Percentiles rank a stretch among this genome's conserved stretches.
Evolutionary conservation across 2,113 vertebrate species (phyloP).

Genomic region (Platycercus adscitus): DNA sequence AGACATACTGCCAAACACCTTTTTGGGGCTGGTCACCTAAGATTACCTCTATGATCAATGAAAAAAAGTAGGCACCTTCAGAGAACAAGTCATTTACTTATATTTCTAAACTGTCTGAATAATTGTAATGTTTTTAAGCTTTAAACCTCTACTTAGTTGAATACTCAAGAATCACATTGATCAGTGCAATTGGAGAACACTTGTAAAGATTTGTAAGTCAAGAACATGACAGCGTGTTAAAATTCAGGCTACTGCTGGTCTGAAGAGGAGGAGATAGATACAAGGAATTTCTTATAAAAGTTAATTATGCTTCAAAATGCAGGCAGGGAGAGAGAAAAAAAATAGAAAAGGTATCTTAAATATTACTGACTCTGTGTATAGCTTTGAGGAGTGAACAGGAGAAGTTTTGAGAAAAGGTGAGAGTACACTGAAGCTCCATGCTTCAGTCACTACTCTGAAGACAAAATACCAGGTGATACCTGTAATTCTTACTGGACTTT

Average conservation of each 20-base stretch:
- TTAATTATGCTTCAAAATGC: neutral
- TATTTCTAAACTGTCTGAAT: neutral
- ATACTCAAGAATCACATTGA: neutral
- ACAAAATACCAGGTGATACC: neutral
- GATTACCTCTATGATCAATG: neutral
- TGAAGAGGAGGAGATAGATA: neutral
- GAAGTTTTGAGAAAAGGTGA: neutral
- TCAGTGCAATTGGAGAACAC: neutral
- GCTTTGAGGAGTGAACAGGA: neutral
- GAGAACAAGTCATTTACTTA: neutral
- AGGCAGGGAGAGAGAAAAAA: neutral
- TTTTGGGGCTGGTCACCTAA: neutral
- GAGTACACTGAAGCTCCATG: neutral
- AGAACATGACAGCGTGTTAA: neutral
- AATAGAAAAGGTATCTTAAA: neutral
- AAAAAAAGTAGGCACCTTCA: neutral
- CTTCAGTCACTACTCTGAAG: neutral
- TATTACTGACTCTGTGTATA: neutral
- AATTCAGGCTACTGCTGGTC: neutral
- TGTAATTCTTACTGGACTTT: neutral
- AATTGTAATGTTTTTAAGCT: neutral
- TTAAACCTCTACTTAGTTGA: neutral
- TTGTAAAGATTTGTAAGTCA: neutral
- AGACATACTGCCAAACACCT: neutral
- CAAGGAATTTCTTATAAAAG: neutral